Percentiles rank a stretch among this genome's conserved stretches.
phyloP scores from a whole-genome alignment of 2,888 invertebrate genomes.

The Netelia inedita region DNA sequence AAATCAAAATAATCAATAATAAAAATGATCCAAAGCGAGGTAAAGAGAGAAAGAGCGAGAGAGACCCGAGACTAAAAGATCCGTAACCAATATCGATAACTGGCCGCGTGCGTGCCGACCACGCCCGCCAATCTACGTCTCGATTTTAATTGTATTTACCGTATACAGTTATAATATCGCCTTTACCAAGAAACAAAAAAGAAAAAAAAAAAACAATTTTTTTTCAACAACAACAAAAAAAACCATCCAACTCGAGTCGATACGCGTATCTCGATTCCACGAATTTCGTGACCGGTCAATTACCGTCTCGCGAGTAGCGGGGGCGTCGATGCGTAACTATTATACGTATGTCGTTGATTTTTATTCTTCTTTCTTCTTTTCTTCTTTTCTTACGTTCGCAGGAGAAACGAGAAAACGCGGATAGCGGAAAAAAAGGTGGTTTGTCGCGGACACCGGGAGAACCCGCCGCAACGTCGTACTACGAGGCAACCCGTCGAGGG shows the following conservation, averaged over 20 bases:
- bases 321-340: conserved; percentile 65
- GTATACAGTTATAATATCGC: background rate
- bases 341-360: conserved; percentile 24
- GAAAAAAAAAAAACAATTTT: too few relatives aligned
- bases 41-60: background rate
- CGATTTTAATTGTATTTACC: conserved; percentile 48
- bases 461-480: too few relatives aligned
- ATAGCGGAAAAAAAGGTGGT: conserved; percentile 32
- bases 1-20: too few relatives aligned
- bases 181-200: background rate
- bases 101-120: conserved; percentile 51
- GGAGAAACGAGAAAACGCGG: conserved; percentile 63
- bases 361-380: too few relatives aligned
- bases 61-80: conserved; percentile 6
- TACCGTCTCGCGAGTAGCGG: conserved; percentile 40
- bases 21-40: background rate
- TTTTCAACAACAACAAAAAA: too few relatives aligned
- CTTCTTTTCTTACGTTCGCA: conserved; percentile 51
- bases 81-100: conserved; percentile 50
- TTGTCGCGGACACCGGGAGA: background rate
- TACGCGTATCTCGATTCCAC: conserved; percentile 48
- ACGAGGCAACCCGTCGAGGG: too few relatives aligned
- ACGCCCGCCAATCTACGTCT: conserved; percentile 40
- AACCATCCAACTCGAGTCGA: background rate
- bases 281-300: conserved; percentile 67